Percentiles rank a stretch among this genome's conserved stretches.
Conservation (phyloP, 2,113 vertebrate genomes). For the Marcusenius ussheri region DNA sequence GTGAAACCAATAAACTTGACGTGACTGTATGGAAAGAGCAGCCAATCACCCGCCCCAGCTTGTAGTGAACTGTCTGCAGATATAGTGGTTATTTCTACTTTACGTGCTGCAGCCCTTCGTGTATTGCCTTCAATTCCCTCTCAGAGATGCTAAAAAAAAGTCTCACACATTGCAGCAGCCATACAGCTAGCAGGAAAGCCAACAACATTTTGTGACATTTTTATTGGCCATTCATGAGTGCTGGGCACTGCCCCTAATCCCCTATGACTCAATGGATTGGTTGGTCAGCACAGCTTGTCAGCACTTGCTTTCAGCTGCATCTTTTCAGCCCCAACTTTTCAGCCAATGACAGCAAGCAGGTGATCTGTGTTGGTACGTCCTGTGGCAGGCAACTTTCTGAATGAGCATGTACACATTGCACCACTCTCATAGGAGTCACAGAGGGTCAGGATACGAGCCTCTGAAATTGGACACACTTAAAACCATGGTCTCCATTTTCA, state of each 20-base stretch:
- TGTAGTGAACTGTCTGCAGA: background rate
- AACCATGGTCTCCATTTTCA: background rate
- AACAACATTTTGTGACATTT: background rate
- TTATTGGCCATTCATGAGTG: background rate
- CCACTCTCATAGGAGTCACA: background rate
- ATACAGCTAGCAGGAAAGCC: background rate
- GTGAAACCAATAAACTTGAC: background rate
- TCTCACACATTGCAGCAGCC: background rate
- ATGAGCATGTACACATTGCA: background rate
- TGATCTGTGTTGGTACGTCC: background rate
- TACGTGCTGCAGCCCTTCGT: background rate
- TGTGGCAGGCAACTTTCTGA: background rate
- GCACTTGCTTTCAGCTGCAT: background rate
- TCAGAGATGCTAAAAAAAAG: background rate
- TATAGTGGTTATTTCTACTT: background rate
- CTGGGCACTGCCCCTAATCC: background rate
- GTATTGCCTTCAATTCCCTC: background rate
- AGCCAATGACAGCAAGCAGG: background rate
- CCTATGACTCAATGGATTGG: background rate
- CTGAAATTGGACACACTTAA: background rate
- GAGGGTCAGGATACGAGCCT: background rate
- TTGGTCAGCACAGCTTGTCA: background rate
- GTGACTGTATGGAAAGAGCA: background rate
- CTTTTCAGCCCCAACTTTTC: background rate
- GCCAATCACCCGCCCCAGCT: background rate